Evolutionary conservation across 1,140 invertebrate species (phyloP).

Genomic region (Bursaphelenchus mucronatus): DNA sequence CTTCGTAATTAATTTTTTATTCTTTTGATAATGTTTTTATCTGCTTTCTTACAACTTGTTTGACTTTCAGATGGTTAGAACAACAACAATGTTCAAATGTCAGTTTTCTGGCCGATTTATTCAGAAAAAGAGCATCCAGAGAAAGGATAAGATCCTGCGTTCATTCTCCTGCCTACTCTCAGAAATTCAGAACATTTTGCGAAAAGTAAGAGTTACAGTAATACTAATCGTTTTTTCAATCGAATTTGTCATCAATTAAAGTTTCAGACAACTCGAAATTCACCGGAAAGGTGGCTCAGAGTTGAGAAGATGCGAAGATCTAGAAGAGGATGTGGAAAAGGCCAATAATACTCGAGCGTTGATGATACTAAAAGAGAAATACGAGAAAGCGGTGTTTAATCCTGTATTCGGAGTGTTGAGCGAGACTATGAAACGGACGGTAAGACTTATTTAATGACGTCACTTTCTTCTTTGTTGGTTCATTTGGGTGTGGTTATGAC

Average conservation of each 20-base stretch:
- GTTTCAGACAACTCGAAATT: conserved; percentile 19
- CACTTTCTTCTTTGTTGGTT: conserved; percentile 4
- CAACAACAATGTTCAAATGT: conserved; percentile 35
- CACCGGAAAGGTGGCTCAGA: not conserved
- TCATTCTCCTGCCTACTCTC: conserved; percentile 52
- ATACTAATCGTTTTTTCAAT: not conserved
- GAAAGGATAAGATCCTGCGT: conserved; percentile 37
- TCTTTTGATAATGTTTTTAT: conserved; percentile 25
- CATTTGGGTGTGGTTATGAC: not conserved
- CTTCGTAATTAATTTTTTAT: conserved; percentile 3
- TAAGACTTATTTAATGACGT: conserved; percentile 23
- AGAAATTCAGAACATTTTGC: conserved; percentile 31
- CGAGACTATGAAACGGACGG: conserved; percentile 23
- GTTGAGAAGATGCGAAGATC: conserved; percentile 37
- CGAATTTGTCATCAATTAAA: not conserved
- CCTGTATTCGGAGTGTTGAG: conserved; percentile 42
- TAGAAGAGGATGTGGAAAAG: conserved; percentile 50
- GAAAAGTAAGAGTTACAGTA: conserved; percentile 26
- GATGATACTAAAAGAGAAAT: conserved; percentile 53
- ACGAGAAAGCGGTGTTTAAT: conserved; percentile 50
- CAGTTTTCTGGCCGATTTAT: conserved; percentile 44
- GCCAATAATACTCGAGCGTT: conserved; percentile 39
- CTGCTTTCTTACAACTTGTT: conserved; percentile 12
- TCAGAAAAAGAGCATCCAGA: conserved; percentile 28
- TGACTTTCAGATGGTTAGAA: conserved; percentile 43